Base-by-base conservation (phyloP, 2,113 vertebrate genomes). In the Apistogramma diplotaenia region DNA sequence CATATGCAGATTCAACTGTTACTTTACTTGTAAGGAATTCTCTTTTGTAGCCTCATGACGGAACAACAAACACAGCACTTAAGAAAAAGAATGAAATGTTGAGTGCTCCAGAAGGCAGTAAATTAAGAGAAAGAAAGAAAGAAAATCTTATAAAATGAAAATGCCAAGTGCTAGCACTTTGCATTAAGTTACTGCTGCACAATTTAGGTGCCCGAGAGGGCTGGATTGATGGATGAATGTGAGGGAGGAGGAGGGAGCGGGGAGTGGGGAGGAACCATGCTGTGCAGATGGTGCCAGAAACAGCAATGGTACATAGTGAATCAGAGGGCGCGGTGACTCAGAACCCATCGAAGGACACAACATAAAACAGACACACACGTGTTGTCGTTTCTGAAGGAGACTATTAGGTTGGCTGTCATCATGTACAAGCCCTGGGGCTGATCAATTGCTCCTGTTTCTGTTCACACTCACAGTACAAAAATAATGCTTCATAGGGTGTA, bases 281-380 rank as follows among this genome's bases (percentile, higher is more conserved):
- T 21, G 49, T 46, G 80, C 57, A 76, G 76, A 73, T 72, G 65
- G 55, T 81, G 78, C 70, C 60, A 65, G 62, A 73, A 59, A 56
- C 33, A 37, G 27, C 8, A 53, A 79, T 75, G 70, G 75, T 61
- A 78, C 76, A 71, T 33, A 53, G 51, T 74, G 76, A 85, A 79
- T 85, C 65, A 76, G 55, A 84, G 73, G 79, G 21, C 62, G 65
- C 0, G 8, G 60, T 75, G 81, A 90, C 59, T 88, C 67, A 81
- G 35, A 18, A 71, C 57, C 31, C 27, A 37, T 31, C 53, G 60
- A 83, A 81, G 80, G 80, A 85, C 76, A 71, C 25, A 5, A 49
- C 33, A 80, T 31, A 67, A 79, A 61, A 75, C 51, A 71, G 29
- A 55, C 21, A 72, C 12, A 60, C 61, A 70, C 73, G 74, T 59